Conservation (phyloP, 2,888 invertebrate genomes). For the Andrena trimmerana region DNA sequence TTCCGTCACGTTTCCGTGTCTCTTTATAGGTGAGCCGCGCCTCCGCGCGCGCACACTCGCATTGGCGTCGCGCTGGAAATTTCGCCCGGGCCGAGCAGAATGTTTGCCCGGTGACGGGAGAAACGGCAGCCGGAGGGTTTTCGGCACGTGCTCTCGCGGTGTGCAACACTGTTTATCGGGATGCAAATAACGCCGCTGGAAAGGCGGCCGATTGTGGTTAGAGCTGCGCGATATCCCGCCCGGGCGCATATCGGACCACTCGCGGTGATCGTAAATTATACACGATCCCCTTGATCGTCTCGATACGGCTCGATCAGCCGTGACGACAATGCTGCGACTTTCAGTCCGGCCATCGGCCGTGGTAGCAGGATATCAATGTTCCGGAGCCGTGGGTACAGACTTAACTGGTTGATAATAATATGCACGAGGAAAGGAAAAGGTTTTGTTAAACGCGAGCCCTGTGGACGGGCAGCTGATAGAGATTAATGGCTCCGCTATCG, state of each 20-base stretch:
- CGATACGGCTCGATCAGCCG: constrained; percentile 39
- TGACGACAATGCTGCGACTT: constrained; percentile 38
- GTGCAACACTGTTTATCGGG: constrained; percentile 24
- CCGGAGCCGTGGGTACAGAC: too few species aligned
- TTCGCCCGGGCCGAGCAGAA: background rate
- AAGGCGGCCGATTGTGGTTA: constrained; percentile 10
- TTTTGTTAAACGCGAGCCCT: too few species aligned
- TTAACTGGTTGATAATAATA: too few species aligned
- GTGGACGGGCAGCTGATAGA: too few species aligned
- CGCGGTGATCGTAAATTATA: constrained; percentile 28
- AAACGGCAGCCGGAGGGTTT: background rate
- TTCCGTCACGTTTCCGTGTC: constrained; percentile 72
- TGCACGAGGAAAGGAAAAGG: too few species aligned
- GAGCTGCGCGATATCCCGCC: background rate
- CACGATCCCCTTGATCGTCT: constrained; percentile 3
- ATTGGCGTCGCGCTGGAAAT: constrained; percentile 59
- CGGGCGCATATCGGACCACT: constrained; percentile 7
- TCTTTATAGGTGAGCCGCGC: constrained; percentile 74
- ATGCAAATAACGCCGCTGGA: constrained; percentile 38
- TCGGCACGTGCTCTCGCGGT: background rate
- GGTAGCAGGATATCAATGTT: too few species aligned
- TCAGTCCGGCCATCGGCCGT: constrained; percentile 10
- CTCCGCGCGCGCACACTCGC: constrained; percentile 47
- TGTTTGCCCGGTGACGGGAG: background rate
- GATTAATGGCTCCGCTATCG: too few species aligned